Conservation (phyloP, 2,113 vertebrate species). For the Apistogramma diplotaenia region DNA sequence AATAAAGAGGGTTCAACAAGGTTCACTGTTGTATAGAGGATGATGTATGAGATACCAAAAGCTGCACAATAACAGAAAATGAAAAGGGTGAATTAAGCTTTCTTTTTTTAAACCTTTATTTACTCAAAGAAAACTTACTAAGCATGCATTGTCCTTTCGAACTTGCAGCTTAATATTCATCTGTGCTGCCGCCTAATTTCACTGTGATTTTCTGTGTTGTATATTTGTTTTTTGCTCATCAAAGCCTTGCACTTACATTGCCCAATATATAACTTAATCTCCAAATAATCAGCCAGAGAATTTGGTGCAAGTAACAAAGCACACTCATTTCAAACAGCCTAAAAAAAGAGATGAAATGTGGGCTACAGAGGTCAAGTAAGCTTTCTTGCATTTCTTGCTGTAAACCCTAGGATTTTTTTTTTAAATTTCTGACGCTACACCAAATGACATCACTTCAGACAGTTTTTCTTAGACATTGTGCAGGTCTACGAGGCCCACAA, state of each 20-base stretch:
- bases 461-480: too few relatives aligned
- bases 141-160: not conserved
- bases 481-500: too few relatives aligned
- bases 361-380: not conserved
- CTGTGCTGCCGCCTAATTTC: not conserved
- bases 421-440: not conserved
- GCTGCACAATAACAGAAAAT: slow-evolving; percentile 10
- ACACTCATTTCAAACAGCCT: fast-evolving
- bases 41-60: slow-evolving; percentile 21
- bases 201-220: not conserved
- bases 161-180: slow-evolving; percentile 12
- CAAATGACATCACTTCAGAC: too few relatives aligned
- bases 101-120: slow-evolving; percentile 14
- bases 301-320: not conserved
- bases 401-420: not conserved
- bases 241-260: not conserved
- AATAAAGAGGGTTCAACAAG: slow-evolving; percentile 20
- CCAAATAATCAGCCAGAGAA: not conserved
- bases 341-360: not conserved
- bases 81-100: not conserved
- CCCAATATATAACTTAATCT: not conserved
- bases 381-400: not conserved
- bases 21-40: slow-evolving; percentile 4
- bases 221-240: not conserved
- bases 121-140: not conserved